A percentile compares a stretch with the other conserved stretches of the same genome.
phyloP scores from a whole-genome alignment of 2,113 vertebrate genomes.

The Anguilla japonica region DNA sequence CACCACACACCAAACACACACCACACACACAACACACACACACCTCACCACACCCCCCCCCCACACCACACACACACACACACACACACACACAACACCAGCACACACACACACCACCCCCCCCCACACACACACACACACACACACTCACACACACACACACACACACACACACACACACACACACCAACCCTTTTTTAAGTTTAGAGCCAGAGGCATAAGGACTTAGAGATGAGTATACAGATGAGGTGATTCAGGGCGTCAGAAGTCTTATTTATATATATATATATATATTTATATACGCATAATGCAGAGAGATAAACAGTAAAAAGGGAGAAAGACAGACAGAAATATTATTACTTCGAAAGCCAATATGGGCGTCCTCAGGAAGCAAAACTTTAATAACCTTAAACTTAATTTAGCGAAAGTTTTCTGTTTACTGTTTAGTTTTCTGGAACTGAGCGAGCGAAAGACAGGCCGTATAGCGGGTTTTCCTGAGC shows the following conservation, averaged over 20 bases:
- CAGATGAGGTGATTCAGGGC: not conserved
- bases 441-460: not conserved
- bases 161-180: no score
- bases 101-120: no score
- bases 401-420: not conserved
- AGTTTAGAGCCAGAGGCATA: not conserved
- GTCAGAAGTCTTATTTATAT: not conserved
- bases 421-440: not conserved
- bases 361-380: not conserved
- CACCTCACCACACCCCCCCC: no score
- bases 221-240: not conserved
- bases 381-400: not conserved
- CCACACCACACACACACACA: no score
- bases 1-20: no score
- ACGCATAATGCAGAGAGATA: not conserved
- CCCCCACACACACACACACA: no score
- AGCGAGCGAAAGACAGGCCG: not conserved
- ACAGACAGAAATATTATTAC: not conserved
- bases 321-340: not conserved
- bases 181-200: not conserved
- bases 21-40: no score
- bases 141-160: no score
- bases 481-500: no score
- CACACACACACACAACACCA: no score
- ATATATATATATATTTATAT: not conserved